These are phyloP conservation scores for Metacarcinus magister DNA, from an alignment of 2,888 invertebrate species.

Conservation along the genomic window DNA sequence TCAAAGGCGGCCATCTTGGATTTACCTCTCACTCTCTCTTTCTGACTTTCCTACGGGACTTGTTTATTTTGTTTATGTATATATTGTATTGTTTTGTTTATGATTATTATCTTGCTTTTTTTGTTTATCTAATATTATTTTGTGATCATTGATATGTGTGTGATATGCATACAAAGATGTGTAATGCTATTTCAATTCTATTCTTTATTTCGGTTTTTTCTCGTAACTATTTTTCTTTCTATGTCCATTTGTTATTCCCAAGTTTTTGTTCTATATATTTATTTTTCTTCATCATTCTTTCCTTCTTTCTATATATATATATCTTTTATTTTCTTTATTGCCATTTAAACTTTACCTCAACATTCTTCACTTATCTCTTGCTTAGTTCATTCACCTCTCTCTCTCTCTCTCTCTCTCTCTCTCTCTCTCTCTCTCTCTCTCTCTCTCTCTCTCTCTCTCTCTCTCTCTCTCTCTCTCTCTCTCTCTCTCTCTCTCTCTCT, in stretches of 20 bases:
- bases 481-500: background rate
- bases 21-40: background rate
- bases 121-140: too few relatives aligned
- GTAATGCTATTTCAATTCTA: too few relatives aligned
- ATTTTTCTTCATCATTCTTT: conserved; percentile 30
- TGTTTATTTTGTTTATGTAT: too few relatives aligned
- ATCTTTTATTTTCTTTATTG: background rate
- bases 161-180: too few relatives aligned
- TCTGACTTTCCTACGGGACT: background rate
- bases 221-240: background rate
- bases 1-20: conserved; percentile 63
- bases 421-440: background rate
- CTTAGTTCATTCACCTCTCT: background rate
- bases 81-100: too few relatives aligned
- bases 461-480: background rate
- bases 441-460: background rate
- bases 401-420: background rate
- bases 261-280: background rate
- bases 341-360: background rate
- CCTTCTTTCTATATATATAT: background rate
- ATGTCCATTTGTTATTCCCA: background rate
- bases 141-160: too few relatives aligned
- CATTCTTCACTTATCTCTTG: background rate
- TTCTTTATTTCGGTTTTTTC: background rate
- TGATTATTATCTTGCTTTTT: too few relatives aligned